Percentiles rank a stretch among this genome's conserved stretches.
Evolutionary conservation across 2,797 vertebrate genomes (phyloP).

Genomic region (Tadarida brasiliensis): DNA sequence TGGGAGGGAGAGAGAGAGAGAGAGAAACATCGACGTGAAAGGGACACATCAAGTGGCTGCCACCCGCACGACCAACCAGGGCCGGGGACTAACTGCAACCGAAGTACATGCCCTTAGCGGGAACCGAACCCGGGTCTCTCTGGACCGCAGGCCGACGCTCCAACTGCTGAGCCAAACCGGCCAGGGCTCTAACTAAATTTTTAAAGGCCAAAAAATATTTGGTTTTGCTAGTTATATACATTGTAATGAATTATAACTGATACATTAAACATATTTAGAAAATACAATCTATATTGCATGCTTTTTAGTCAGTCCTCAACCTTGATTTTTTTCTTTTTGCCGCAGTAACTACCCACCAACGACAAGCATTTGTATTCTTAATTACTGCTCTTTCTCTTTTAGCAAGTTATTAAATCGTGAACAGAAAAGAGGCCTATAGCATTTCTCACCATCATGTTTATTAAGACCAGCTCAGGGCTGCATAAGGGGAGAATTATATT

Average conservation of each 20-base stretch:
- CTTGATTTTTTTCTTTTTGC: conserved; percentile 60
- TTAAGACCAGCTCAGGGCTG: conserved; percentile 77
- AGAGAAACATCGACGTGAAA: too few species aligned
- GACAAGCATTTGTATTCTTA: conserved; percentile 77
- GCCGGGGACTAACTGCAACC: too few species aligned
- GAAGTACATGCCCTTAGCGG: too few species aligned
- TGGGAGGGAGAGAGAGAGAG: too few species aligned
- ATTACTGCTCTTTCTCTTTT: conserved; percentile 82
- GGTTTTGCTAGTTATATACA: background rate
- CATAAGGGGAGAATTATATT: conserved; percentile 82
- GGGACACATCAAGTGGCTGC: too few species aligned
- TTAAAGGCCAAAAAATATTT: background rate
- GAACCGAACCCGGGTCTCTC: too few species aligned
- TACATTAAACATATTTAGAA: background rate
- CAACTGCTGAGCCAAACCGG: too few species aligned
- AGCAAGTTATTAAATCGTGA: conserved; percentile 86
- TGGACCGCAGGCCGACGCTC: too few species aligned
- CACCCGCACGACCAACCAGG: too few species aligned
- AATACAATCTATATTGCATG: background rate
- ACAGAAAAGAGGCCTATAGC: conserved; percentile 73
- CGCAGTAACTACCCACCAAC: conserved; percentile 74
- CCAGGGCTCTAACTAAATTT: background rate
- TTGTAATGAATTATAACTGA: background rate
- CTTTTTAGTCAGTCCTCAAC: background rate
- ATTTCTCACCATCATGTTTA: conserved; percentile 75